A percentile compares a stretch with the other conserved stretches of the same genome.
Conservation (phyloP, 2,888 invertebrate species). For the Prosapia bicincta region DNA sequence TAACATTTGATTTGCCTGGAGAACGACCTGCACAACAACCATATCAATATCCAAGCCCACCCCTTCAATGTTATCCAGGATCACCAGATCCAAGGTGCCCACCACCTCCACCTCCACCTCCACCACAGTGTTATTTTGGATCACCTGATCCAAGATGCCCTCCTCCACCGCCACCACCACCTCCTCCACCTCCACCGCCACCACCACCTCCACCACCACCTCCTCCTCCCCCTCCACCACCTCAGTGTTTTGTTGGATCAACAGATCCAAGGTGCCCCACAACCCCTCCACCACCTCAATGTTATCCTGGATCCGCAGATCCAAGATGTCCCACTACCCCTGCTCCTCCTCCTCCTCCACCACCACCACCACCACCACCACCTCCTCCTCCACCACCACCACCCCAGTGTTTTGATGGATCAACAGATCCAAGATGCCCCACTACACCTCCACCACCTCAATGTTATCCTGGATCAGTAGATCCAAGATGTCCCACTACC, state of each 20-base stretch:
- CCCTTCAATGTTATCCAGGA: too few relatives aligned
- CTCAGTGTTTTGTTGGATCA: background rate
- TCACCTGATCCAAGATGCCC: background rate
- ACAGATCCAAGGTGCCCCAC: background rate
- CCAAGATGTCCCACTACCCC: background rate
- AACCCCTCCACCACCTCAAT: background rate
- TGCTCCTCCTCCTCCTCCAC: too few relatives aligned
- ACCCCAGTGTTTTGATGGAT: background rate
- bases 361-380: background rate
- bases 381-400: constrained; percentile 3
- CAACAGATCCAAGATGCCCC: background rate
- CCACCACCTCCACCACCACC: background rate
- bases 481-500: background rate
- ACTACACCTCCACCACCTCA: background rate
- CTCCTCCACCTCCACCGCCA: background rate
- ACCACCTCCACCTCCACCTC: background rate
- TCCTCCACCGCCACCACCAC: background rate
- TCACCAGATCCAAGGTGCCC: background rate
- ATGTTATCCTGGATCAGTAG: background rate
- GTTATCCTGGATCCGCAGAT: background rate
- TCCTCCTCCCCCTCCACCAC: background rate
- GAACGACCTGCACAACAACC: background rate
- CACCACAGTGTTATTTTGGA: too few relatives aligned
- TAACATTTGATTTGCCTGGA: background rate
- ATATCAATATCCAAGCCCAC: background rate